Base-by-base conservation (phyloP, 2,113 vertebrate species). In the Poeciliopsis occidentalis region DNA sequence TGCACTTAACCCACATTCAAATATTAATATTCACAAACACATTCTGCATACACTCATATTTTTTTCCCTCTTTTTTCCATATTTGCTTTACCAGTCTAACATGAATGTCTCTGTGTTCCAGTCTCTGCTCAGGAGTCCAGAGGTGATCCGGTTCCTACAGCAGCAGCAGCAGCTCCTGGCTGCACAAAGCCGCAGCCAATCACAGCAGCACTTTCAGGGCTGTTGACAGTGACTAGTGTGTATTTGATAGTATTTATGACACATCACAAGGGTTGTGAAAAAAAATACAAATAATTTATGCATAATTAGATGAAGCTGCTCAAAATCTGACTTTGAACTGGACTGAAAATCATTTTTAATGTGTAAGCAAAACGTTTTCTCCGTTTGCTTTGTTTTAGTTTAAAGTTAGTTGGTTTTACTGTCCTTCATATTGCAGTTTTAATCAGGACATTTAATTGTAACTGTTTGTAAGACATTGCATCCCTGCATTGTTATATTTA, bases 131-230 rank as follows among this genome's bases (percentile, higher is more conserved):
- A 94, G 98, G 92, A 99, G 97, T 92, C 98, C 98, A 47, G 96
- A 98, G 90, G 97, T 99, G 74, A 96, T 99, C 64, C 95, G 96
- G n/a, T 99, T 99, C 90, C 94, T 99, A n/a, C 97, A 98, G 92
- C 97, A 96, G 82, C 97, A 98, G 82, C 98, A 99, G 87, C 95
- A 95, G 22, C 92, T 98, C 27, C 91, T 99, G 90, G 97, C 95
- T 81, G 91, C 95, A 39, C 97, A 97, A 88, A 95, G 91, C 75
- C 94, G 95, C 87, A 92, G 94, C 72, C 96, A 96, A 82, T 94
- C 95, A 75, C 96, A 97, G 75, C 96, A 95, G 73, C 88, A 92
- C 74, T 97, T 96, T 89, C 94, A 93, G 91, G 83, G 80, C 84
- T 96, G 79, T 72, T 93, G 83, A 85, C 32, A 44, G 67, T 62